Conservation (phyloP, 1,140 invertebrate genomes). For the Goniozus legneri region DNA sequence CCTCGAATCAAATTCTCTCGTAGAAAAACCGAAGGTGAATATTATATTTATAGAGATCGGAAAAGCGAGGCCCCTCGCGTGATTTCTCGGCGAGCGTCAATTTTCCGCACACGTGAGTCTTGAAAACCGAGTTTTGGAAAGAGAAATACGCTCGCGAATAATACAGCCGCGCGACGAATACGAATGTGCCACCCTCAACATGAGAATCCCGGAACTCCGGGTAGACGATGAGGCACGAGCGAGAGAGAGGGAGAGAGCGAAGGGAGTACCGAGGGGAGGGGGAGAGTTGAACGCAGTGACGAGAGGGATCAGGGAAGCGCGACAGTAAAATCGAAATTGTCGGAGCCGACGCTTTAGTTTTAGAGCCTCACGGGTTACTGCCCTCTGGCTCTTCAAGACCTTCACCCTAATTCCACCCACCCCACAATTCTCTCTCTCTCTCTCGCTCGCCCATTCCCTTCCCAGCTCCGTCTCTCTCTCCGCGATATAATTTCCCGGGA, state of each 20-base stretch:
- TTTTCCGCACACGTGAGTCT: no score
- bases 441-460: neutral
- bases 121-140: no score
- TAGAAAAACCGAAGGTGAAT: no score
- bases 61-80: no score
- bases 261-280: slow-evolving; percentile 10
- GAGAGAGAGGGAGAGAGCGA: no score
- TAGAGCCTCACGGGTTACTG: slow-evolving; percentile 33
- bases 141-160: no score
- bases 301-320: slow-evolving; percentile 31
- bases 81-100: no score
- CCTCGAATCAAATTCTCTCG: no score
- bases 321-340: slow-evolving; percentile 41
- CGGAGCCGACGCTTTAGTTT: slow-evolving; percentile 37
- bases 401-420: neutral
- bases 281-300: slow-evolving; percentile 18
- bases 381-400: slow-evolving; percentile 7
- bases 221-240: no score
- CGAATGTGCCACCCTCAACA: slow-evolving; percentile 25
- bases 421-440: neutral
- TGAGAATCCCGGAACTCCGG: no score
- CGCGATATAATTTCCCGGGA: slow-evolving; percentile 9
- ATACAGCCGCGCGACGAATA: no score
- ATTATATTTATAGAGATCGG: no score
- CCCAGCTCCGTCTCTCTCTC: slow-evolving; percentile 13